phyloP scores from a whole-genome alignment of 1,140 invertebrate genomes.

The Neodiprion pinetum region DNA sequence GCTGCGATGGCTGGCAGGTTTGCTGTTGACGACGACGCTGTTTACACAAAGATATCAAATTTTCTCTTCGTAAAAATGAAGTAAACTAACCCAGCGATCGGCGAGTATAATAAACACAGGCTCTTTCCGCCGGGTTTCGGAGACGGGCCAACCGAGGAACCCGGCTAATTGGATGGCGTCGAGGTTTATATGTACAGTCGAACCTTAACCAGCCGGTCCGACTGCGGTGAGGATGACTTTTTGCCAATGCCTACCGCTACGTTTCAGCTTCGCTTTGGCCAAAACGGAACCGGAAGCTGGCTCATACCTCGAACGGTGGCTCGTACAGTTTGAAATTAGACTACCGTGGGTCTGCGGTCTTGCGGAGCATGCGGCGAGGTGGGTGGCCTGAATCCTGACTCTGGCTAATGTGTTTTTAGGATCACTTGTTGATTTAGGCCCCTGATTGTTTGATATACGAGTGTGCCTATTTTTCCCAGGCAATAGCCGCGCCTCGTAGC shows the following conservation, averaged over 20 bases:
- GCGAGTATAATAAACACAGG: neutral
- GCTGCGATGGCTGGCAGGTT: neutral
- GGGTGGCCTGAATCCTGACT: slow-evolving; percentile 39
- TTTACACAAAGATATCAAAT: slow-evolving; percentile 12
- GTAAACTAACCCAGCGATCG: neutral
- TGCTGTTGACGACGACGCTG: neutral
- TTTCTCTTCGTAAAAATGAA: slow-evolving; percentile 4
- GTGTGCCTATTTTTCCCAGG: slow-evolving; percentile 36
- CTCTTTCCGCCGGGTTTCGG: neutral
- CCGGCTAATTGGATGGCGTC: neutral
- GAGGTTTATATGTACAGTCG: neutral
- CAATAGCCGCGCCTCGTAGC: neutral
- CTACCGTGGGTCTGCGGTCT: slow-evolving; percentile 22
- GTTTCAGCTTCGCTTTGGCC: neutral
- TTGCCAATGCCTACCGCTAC: neutral
- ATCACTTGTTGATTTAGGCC: slow-evolving; percentile 42
- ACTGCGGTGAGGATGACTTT: neutral
- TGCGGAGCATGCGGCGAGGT: slow-evolving; percentile 19
- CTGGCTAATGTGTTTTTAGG: slow-evolving; percentile 26
- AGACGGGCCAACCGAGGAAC: neutral
- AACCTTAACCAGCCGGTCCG: neutral
- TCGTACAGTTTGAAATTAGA: slow-evolving; percentile 32
- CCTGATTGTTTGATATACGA: slow-evolving; percentile 42
- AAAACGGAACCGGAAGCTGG: neutral
- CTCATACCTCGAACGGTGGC: neutral